phyloP scores from a whole-genome alignment of 1,140 invertebrate genomes.

The Metopolophium dirhodum region DNA sequence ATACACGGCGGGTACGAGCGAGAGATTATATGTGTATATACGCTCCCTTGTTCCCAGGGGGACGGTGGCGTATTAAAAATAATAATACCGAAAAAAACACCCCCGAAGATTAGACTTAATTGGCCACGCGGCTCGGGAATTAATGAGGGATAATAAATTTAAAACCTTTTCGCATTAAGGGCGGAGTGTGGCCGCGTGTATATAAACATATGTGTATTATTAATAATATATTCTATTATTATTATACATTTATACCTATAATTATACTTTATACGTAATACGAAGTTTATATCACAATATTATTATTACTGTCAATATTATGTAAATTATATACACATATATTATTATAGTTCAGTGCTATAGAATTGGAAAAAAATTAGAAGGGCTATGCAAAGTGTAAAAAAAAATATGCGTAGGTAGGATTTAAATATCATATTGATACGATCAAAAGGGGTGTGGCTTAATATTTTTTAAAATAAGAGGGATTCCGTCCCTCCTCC shows the following conservation, averaged over 20 bases:
- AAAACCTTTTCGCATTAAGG: background rate
- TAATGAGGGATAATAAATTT: constrained; percentile 42
- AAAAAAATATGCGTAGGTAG: too few relatives aligned
- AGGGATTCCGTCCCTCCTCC: too few relatives aligned
- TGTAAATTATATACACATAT: background rate
- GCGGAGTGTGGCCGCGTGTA: background rate
- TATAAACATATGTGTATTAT: background rate
- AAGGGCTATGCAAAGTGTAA: too few relatives aligned
- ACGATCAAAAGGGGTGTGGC: too few relatives aligned
- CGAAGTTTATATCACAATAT: background rate
- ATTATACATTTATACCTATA: background rate
- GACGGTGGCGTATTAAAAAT: constrained; percentile 2
- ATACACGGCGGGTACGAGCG: background rate
- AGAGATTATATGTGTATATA: background rate
- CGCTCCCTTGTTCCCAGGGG: background rate
- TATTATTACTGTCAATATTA: background rate
- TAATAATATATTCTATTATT: background rate
- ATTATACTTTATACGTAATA: background rate
- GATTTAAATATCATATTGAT: too few relatives aligned
- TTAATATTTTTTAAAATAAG: too few relatives aligned
- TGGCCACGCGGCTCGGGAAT: background rate
- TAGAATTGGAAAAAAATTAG: too few relatives aligned
- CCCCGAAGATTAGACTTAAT: constrained; percentile 46
- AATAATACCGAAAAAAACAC: constrained; percentile 2
- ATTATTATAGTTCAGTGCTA: too few relatives aligned